Evolutionary conservation across 2,797 vertebrate species (phyloP).

Genomic region (Neoniphon sammara): DNA sequence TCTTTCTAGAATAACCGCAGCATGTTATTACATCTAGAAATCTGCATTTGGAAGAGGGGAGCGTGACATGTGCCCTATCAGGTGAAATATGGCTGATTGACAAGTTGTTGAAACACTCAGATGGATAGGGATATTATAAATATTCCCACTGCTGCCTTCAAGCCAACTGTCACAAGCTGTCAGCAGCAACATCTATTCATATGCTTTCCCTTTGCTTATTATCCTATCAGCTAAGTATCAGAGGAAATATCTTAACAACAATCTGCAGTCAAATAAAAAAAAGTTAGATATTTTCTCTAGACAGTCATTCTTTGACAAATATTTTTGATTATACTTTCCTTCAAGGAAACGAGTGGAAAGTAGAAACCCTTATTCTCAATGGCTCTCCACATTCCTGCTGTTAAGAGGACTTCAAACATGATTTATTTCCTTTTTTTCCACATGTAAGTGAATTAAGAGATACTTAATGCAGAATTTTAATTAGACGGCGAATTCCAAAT

Average conservation of each 20-base stretch:
- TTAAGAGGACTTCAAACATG: conserved; percentile 54
- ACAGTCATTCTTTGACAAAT: conserved; percentile 12
- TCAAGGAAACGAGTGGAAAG: background rate
- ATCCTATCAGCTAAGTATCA: conserved; percentile 22
- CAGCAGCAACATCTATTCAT: conserved; percentile 22
- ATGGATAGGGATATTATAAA: conserved; percentile 36
- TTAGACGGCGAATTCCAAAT: conserved; percentile 56
- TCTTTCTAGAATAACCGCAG: background rate
- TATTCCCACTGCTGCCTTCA: conserved; percentile 22
- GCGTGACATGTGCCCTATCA: conserved; percentile 10
- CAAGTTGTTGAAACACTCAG: conserved; percentile 33
- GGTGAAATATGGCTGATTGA: conserved; percentile 47
- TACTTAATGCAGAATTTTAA: conserved; percentile 63
- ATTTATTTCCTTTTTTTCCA: conserved; percentile 55
- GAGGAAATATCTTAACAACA: conserved; percentile 22
- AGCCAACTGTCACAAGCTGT: conserved; percentile 34
- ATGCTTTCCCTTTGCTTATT: conserved; percentile 36
- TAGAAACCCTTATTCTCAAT: background rate
- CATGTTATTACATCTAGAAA: conserved; percentile 8
- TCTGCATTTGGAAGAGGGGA: conserved; percentile 1
- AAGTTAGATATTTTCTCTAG: background rate
- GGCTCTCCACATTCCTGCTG: conserved; percentile 43
- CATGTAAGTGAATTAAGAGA: conserved; percentile 64
- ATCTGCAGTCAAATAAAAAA: conserved; percentile 4
- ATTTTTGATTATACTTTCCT: background rate